Evolutionary conservation across 2,888 invertebrate genomes (phyloP).

Genomic region (Himalopsyche anomala): DNA sequence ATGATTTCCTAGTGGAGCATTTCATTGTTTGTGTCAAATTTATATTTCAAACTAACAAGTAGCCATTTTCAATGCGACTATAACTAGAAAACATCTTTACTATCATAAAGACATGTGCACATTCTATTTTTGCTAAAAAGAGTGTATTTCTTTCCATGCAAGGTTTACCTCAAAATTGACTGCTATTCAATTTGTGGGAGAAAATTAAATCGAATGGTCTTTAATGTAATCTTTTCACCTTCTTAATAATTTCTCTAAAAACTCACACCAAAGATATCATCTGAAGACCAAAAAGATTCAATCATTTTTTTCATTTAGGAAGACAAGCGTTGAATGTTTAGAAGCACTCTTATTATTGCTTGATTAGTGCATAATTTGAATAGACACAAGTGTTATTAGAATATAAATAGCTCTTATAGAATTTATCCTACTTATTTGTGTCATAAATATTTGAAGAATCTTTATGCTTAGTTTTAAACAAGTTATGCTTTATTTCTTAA

Average conservation of each 20-base stretch:
- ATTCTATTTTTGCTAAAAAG: no score
- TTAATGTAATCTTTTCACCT: neutral
- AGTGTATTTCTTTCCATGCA: no score
- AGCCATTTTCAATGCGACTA: no score
- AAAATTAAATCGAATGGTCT: neutral
- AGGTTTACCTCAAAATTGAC: no score
- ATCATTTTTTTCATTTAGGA: neutral
- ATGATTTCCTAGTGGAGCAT: no score
- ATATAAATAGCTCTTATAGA: slow-evolving; percentile 2
- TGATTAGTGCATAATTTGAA: slow-evolving; percentile 8
- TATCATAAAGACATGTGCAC: no score
- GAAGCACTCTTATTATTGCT: neutral
- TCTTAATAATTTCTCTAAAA: neutral
- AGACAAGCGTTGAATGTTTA: neutral
- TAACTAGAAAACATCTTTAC: no score
- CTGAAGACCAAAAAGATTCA: slow-evolving; percentile 8
- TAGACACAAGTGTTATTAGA: slow-evolving; percentile 32
- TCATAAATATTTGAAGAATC: slow-evolving; percentile 22
- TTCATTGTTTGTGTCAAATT: no score
- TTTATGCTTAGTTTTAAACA: slow-evolving; percentile 15
- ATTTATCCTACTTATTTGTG: slow-evolving; percentile 30
- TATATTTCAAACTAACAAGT: no score
- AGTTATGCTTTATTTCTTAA: slow-evolving; percentile 17
- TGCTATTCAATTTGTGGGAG: no score
- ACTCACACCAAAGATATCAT: slow-evolving; percentile 20